Evolutionary conservation across 2,797 vertebrate genomes (phyloP).

Genomic region (Ceyx erithaca): DNA sequence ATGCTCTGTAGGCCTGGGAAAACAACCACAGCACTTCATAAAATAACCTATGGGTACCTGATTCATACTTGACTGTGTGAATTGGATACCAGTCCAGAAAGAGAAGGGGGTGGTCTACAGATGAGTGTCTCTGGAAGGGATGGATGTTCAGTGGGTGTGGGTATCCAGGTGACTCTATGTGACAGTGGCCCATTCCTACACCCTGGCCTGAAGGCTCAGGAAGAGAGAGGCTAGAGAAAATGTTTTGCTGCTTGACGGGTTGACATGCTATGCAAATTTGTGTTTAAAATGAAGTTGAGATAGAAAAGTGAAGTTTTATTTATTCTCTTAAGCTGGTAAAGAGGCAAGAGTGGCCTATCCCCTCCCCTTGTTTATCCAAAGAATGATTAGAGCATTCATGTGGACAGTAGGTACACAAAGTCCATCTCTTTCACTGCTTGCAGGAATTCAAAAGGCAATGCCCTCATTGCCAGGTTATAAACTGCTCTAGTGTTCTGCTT

Average conservation of each 20-base stretch:
- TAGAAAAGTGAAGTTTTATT: background rate
- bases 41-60: background rate
- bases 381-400: constrained; percentile 10
- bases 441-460: background rate
- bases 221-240: background rate
- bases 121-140: background rate
- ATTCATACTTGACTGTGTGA: background rate
- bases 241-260: background rate
- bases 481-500: background rate
- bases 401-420: background rate
- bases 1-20: background rate
- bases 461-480: background rate
- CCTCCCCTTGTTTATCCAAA: background rate
- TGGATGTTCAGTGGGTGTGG: background rate
- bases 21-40: background rate
- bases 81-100: background rate
- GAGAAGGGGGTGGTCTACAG: background rate
- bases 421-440: background rate
- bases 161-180: background rate
- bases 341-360: background rate
- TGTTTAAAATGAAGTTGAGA: background rate
- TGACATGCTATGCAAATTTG: background rate
- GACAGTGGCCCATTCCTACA: background rate
- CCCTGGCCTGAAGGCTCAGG: background rate
- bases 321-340: background rate